Evolutionary conservation across 2,113 vertebrate species (phyloP), one percentile per base, ranked within the genome.

Genomic region (Strigops habroptila): DNA sequence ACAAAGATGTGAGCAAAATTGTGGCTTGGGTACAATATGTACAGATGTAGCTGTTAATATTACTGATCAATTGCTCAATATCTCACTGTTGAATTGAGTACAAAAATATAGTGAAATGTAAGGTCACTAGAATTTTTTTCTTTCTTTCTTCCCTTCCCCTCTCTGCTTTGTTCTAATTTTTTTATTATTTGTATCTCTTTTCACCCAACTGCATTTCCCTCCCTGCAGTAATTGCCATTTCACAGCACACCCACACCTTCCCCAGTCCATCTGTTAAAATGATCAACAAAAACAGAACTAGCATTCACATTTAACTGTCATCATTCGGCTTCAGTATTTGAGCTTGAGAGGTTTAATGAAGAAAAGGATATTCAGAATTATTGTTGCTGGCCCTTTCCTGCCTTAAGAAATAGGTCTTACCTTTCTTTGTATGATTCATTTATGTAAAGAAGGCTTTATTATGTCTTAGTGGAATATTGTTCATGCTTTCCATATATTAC

Each of bases 211-310:
- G 30, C 80, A 64, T 90, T 96, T 97, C 65, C 64, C 82, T 94
- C 86, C 48, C 39, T 95, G 82, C 90, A 88, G 69, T 88, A 96
- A 92, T 91, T 95, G 93, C 90, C 92, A 86, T 94, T 94, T 96
- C 93, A 79, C 92, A 88, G 88, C 80, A 94, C 95, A 95, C 95
- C 93, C 95, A 96, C 95, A 94, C 85, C 88, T 96, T 97, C 95
- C 64, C 82, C 80, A 88, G 88, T 91, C 96, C 95, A 93, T 96
- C 96, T 96, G 93, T 90, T 95, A 71, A 90, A 94, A 88, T 73
- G 60, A 90, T 96, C 95, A 95, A 93, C 95, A 93, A 88, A 95
- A 90, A 12, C 92, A 62, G 90, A 96, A 51, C 82, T 39, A 83
- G 62, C 41, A 6, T 75, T 93, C 88, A 39, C 24, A 0, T 91